phyloP scores from a whole-genome alignment of 2,797 vertebrate species.

The Petrocephalus schoutedeni region DNA sequence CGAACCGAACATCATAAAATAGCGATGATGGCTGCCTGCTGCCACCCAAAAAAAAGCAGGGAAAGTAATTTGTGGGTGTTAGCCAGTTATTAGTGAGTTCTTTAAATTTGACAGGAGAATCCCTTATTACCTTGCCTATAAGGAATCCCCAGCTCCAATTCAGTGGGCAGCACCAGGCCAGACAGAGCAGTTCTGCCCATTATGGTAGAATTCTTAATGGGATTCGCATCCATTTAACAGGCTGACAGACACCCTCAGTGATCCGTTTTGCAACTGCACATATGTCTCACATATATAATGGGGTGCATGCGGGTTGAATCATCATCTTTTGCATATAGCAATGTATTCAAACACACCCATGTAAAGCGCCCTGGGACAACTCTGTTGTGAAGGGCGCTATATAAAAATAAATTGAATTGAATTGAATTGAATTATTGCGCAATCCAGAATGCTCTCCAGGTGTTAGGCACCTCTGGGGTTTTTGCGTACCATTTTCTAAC shows the following conservation, averaged over 20 bases:
- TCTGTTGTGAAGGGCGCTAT: too few relatives aligned
- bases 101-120: background rate
- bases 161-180: background rate
- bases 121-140: background rate
- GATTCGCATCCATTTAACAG: background rate
- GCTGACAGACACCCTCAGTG: background rate
- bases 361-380: too few relatives aligned
- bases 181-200: background rate
- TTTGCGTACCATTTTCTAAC: background rate
- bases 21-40: background rate
- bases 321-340: too few relatives aligned
- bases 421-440: background rate
- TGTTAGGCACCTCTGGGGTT: background rate
- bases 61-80: conserved; percentile 1
- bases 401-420: too few relatives aligned
- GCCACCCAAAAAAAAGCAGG: background rate
- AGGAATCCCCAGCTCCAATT: background rate
- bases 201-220: background rate
- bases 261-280: background rate
- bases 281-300: background rate
- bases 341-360: too few relatives aligned
- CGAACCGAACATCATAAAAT: background rate
- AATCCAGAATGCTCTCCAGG: background rate
- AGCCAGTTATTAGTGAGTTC: background rate
- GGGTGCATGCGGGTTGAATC: background rate